Evolutionary conservation across 2,113 vertebrate genomes (phyloP).

Genomic region (Myotis lucifugus): DNA sequence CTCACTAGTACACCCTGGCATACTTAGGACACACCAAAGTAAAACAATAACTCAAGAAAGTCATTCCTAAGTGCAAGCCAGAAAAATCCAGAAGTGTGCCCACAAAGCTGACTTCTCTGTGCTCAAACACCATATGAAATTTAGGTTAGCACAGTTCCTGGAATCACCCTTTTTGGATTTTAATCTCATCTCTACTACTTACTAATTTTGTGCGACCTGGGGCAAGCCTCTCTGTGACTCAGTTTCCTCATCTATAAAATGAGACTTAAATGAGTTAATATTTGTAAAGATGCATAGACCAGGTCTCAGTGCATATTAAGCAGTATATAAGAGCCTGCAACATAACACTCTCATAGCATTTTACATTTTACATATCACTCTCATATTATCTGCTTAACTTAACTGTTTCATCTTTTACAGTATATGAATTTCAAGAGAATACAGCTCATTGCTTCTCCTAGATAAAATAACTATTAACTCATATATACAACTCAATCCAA

Average conservation of each 20-base stretch:
- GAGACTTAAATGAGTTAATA: constrained; percentile 5
- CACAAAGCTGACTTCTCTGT: background rate
- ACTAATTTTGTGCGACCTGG: background rate
- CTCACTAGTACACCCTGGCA: background rate
- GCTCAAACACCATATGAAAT: background rate
- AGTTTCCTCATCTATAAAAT: background rate
- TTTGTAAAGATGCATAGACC: background rate
- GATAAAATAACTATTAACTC: background rate
- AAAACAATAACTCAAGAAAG: background rate
- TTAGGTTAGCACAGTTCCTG: background rate
- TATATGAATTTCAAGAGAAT: background rate
- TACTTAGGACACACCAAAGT: background rate
- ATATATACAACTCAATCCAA: background rate
- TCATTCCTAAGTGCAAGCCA: background rate
- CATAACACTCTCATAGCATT: background rate
- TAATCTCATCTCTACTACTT: background rate
- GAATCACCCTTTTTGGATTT: background rate
- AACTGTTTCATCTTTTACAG: background rate
- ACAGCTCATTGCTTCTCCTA: background rate
- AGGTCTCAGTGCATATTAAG: background rate
- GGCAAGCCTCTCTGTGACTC: background rate
- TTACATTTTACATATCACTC: background rate
- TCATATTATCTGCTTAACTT: background rate
- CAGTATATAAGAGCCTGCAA: background rate
- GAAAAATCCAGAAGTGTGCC: background rate